Evolutionary conservation across 2,113 vertebrate genomes (phyloP), one percentile per base, ranked within the genome.

Genomic region (Plotosus lineatus): DNA sequence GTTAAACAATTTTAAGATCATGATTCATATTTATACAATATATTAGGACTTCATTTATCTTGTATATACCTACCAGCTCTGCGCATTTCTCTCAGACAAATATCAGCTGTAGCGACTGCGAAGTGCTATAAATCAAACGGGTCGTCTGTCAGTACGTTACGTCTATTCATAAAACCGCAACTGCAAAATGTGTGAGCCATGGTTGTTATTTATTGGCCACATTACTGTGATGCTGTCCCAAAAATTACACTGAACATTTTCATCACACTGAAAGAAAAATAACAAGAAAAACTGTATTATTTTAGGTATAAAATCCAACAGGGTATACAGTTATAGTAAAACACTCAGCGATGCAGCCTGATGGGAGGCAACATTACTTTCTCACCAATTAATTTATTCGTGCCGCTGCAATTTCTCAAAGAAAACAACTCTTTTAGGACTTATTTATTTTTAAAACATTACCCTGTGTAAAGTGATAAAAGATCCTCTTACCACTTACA

Each of bases 51-150:
- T 71, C 19, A n/a, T 46, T 33, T 19, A 21, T 73, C 61, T 26
- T 36, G 26, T 26, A 61, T n/a, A 33, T 36, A 51, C 19, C 40
- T 38, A n/a, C 48, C 4, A 7, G 40, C 51, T 6, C 21, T 77
- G 28, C 48, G n/a, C 36, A 38, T 82, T 28, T 77, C 61, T 46
- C 46, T 53, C 38, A 60, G 50, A 48, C 48, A 46, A 38, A 58
- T 23, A 61, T 58, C 17, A 77, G 55, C 51, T 23, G 50, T 69
- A 82, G 75, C 40, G 36, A 82, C 71, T 51, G 51, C 77, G 63
- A 50, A n/a, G n/a, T n/a, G 36, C 46, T 19, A 69, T 76, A 77
- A 77, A 71, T 61, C 75, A 71, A 50, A 11, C 26, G 17, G 17
- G 33, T 55, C 63, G 33, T 79, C 78, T n/a, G 78, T 79, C 77